These are phyloP conservation scores for Grapholita molesta DNA, from an alignment of 1,140 invertebrate species.

Conservation along the genomic window DNA sequence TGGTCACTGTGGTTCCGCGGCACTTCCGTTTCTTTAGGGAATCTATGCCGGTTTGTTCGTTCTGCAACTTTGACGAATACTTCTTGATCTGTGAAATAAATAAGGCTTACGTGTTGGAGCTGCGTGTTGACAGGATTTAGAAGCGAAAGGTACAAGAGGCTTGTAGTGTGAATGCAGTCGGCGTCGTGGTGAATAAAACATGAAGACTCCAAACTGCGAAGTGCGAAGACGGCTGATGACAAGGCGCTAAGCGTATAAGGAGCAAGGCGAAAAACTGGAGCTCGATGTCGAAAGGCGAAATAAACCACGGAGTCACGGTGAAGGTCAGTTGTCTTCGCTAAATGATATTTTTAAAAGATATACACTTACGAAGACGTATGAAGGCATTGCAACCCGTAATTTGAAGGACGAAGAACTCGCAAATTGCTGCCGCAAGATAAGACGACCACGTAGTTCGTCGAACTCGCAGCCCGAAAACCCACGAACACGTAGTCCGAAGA, in stretches of 20 bases:
- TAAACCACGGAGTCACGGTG: not conserved
- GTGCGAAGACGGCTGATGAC: not conserved
- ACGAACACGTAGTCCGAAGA: not conserved
- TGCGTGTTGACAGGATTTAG: not conserved
- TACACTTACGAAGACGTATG: not conserved
- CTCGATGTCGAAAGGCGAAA: not conserved
- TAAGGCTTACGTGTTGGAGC: not conserved
- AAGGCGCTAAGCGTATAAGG: not conserved
- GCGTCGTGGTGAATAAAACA: not conserved
- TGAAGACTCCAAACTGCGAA: not conserved
- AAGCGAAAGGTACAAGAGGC: not conserved
- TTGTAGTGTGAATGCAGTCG: not conserved
- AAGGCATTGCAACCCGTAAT: not conserved
- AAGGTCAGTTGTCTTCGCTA: not conserved
- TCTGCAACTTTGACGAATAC: not conserved
- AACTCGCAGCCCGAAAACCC: not conserved
- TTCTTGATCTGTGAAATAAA: not conserved
- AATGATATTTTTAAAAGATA: not conserved
- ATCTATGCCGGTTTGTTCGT: not conserved
- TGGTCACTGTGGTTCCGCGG: not conserved
- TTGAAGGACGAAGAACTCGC: not conserved
- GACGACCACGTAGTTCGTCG: not conserved
- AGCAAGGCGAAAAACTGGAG: not conserved
- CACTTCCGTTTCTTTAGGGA: not conserved
- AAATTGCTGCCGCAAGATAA: not conserved